These are phyloP conservation scores for Eristalis pertinax DNA, from an alignment of 2,888 invertebrate species.

Conservation along the genomic window DNA sequence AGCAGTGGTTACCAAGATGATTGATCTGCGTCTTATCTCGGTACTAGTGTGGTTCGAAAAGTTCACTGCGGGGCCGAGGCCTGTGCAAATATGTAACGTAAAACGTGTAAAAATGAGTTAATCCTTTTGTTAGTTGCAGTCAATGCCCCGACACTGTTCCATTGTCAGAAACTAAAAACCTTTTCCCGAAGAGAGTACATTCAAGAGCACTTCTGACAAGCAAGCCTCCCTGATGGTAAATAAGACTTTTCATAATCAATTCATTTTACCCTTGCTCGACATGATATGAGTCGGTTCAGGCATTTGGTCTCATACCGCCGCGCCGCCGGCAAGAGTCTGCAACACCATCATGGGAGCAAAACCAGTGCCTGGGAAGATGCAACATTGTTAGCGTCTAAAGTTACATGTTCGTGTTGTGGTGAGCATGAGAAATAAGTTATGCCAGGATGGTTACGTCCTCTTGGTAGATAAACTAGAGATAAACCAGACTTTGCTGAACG, in stretches of 20 bases:
- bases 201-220: too few relatives aligned
- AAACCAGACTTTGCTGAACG: not conserved
- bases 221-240: too few relatives aligned
- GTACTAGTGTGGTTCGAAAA: too few relatives aligned
- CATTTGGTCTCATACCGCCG: conserved; percentile 4
- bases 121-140: too few relatives aligned
- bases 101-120: too few relatives aligned
- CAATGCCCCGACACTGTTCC: too few relatives aligned
- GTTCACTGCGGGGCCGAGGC: too few relatives aligned
- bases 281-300: conserved; percentile 24
- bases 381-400: conserved; percentile 28
- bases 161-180: too few relatives aligned
- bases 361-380: not conserved
- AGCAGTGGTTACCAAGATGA: too few relatives aligned
- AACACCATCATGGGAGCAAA: not conserved
- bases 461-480: not conserved
- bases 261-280: conserved; percentile 29
- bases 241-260: conserved; percentile 40
- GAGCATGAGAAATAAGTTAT: conserved; percentile 1
- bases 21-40: too few relatives aligned
- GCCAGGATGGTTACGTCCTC: not conserved
- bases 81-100: too few relatives aligned
- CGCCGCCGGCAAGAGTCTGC: not conserved
- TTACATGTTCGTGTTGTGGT: conserved; percentile 33
- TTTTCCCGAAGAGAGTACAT: too few relatives aligned